Base-by-base conservation (phyloP, 2,888 invertebrate species). In the Oegoconia quadripuncta region DNA sequence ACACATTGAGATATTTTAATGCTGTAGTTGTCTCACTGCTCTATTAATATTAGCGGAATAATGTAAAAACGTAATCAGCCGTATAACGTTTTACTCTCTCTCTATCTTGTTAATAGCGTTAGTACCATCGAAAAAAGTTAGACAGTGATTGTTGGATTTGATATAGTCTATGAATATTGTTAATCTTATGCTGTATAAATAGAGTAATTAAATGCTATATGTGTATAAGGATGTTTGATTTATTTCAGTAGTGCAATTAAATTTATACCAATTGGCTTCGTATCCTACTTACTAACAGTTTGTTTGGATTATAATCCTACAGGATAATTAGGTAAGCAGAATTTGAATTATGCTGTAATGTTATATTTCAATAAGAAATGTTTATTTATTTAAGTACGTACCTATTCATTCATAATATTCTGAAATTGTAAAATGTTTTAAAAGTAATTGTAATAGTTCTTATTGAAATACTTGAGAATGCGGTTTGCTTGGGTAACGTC, bases 91-190 rank as follows among this genome's bases (percentile, higher is more conserved):
- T 83, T 80, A 74, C 81, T 81, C 84, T 76, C 65, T 48, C 17
- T 43, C 30, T 61, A 50, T 80, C 79, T 83, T 80, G 82, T 84
- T 86, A 79, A 75, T 84, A 81, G 80, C 70, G 71, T 81, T 86
- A 84, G 82, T 75, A 78, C 76, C 79, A 80, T 79, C 79, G 74
- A 75, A 75, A 74, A 77, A 77, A 75, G 73, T 81, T 83, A 84
- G 82, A 64, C 80, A 79, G 81, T 83, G 79, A 83, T 87, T 87
- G 87, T 87, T 87, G 87, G 87, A 87, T 87, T 86, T 87, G 87
- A 86, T 82, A 87, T 86, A 87, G 87, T 87, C 81, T 87, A 87
- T 86, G 74, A 80, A 86, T 84, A 87, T 82, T 86, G 87, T 87
- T 87, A 87, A 83, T 78, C 79, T 80, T 80, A 86, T 84, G 84